Evolutionary conservation across 2,888 invertebrate genomes (phyloP).

Genomic region (Xanthorhoe spadicearia): DNA sequence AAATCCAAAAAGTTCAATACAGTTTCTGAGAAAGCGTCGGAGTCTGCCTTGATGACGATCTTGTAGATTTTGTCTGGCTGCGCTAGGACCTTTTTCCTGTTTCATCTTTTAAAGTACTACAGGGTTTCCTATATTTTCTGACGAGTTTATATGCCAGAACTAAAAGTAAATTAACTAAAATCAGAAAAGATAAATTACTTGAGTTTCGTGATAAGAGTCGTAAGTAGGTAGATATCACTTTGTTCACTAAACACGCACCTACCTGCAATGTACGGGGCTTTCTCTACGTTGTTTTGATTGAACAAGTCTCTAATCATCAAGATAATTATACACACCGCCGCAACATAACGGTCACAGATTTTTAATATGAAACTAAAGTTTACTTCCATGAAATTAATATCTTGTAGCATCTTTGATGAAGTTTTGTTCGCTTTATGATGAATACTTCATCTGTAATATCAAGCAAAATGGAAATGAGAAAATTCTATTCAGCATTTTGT

Average conservation of each 20-base stretch:
- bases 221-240: too few relatives aligned
- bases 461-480: conserved; percentile 49
- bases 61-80: not conserved
- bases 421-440: conserved; percentile 14
- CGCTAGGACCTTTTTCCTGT: not conserved
- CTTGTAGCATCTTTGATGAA: conserved; percentile 29
- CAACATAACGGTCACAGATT: not conserved
- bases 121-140: too few relatives aligned
- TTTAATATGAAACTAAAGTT: not conserved
- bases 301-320: not conserved
- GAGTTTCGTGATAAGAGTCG: too few relatives aligned
- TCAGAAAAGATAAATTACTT: too few relatives aligned
- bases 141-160: too few relatives aligned
- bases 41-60: not conserved
- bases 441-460: conserved; percentile 3
- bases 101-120: not conserved
- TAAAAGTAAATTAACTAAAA: too few relatives aligned
- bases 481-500: conserved; percentile 57
- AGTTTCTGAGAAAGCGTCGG: not conserved
- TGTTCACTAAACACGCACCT: too few relatives aligned
- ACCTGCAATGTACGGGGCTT: too few relatives aligned
- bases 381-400: conserved; percentile 20
- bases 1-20: not conserved
- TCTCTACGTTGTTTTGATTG: too few relatives aligned
- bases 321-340: not conserved